Percentiles rank a stretch among this genome's conserved stretches.
Conservation (phyloP, 92 coral and sea anemone species). For the Hydrozoanthus gracilis region DNA sequence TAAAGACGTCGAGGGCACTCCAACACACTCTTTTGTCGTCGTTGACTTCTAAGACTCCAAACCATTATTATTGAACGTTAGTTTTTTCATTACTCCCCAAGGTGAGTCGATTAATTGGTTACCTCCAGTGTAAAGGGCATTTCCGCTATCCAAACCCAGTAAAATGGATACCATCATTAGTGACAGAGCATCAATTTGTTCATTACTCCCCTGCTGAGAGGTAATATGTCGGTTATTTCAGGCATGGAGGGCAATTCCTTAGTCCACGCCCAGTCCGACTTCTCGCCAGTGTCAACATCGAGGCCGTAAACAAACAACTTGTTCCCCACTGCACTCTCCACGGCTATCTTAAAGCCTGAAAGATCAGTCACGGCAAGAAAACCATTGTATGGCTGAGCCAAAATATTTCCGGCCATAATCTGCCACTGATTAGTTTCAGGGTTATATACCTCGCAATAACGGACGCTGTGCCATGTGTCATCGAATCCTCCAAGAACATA, state of each 20-base stretch:
- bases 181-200: background rate
- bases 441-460: constrained; percentile 18
- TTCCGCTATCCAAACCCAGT: no score
- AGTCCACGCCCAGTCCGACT: constrained; percentile 19
- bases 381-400: constrained; percentile 26
- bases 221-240: constrained; percentile 25
- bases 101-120: no score
- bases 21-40: no score
- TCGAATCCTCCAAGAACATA: constrained; percentile 26
- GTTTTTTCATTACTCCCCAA: no score
- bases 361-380: constrained; percentile 20
- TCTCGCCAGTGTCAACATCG: constrained; percentile 24
- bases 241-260: constrained; percentile 16
- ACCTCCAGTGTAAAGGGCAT: no score
- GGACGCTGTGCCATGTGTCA: constrained; percentile 10
- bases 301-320: constrained; percentile 16
- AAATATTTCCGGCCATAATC: background rate
- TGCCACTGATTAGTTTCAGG: constrained; percentile 10
- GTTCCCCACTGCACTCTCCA: constrained; percentile 12
- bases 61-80: no score
- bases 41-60: no score
- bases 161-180: background rate
- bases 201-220: constrained; percentile 20
- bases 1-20: no score
- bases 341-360: background rate